Evolutionary conservation across 2,797 vertebrate species (phyloP).

Genomic region (Eidolon dupreanum): DNA sequence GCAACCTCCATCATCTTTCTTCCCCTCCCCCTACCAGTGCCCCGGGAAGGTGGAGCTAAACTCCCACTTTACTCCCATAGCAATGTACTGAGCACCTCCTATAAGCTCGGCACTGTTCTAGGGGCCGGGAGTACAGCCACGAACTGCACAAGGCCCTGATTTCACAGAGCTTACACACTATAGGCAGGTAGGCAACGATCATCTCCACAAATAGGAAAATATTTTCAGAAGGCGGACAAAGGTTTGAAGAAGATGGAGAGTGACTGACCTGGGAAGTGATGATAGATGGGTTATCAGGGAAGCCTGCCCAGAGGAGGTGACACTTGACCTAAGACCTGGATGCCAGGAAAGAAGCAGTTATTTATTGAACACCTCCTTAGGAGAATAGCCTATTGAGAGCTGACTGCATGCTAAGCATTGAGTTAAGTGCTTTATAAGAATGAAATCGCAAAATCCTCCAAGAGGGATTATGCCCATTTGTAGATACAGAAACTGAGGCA

Average conservation of each 20-base stretch:
- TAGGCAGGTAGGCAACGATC: not conserved
- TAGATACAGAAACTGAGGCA: not conserved
- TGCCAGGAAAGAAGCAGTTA: not conserved
- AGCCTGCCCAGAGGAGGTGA: not conserved
- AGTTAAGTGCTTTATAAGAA: not conserved
- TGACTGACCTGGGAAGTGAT: too few species aligned
- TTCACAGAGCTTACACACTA: fast-evolving
- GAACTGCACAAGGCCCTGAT: not conserved
- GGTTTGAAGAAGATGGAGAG: not conserved
- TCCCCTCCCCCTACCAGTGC: too few species aligned
- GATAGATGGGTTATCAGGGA: not conserved
- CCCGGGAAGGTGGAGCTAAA: not conserved
- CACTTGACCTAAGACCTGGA: not conserved
- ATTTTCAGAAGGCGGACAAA: not conserved
- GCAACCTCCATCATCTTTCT: not conserved
- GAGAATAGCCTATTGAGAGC: not conserved
- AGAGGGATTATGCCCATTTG: not conserved
- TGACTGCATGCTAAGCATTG: too few species aligned
- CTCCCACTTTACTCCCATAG: not conserved
- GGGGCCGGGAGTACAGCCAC: not conserved
- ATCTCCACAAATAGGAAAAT: not conserved
- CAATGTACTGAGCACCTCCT: not conserved
- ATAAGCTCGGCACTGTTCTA: too few species aligned
- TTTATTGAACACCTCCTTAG: not conserved
- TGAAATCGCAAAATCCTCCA: not conserved